Conservation (phyloP, 2,113 vertebrate species). For the Speoplatyrhinus poulsoni region DNA sequence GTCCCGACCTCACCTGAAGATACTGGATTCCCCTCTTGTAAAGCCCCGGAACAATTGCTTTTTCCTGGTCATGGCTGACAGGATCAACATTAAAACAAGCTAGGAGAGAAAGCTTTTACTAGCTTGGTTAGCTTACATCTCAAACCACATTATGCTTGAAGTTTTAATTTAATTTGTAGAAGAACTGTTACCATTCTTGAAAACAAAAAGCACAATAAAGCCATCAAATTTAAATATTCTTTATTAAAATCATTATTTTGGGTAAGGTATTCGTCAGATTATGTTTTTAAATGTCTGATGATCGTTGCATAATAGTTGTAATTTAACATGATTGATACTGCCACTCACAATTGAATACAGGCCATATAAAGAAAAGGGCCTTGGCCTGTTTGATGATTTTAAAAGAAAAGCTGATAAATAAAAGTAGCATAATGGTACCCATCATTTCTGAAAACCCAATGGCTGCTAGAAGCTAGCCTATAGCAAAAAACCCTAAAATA, state of each 20-base stretch:
- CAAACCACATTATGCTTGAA: too few species aligned
- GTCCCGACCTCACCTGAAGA: constrained; percentile 78
- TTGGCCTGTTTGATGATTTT: neutral
- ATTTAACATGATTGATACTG: neutral
- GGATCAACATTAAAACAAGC: constrained; percentile 72
- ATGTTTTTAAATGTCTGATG: constrained; percentile 19
- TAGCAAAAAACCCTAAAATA: neutral
- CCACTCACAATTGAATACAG: constrained; percentile 12
- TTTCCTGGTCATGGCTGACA: constrained; percentile 77
- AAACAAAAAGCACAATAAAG: too few species aligned
- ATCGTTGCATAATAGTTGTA: neutral
- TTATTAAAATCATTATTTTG: neutral
- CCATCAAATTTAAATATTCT: too few species aligned
- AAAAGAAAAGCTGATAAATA: constrained; percentile 1
- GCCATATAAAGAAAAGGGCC: constrained; percentile 3
- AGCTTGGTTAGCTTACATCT: neutral
- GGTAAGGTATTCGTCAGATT: neutral
- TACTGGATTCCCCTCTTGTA: constrained; percentile 69
- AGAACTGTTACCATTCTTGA: too few species aligned
- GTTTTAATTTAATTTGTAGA: too few species aligned
- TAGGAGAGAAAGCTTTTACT: constrained; percentile 30
- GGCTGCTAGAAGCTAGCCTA: neutral
- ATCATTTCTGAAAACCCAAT: constrained; percentile 6
- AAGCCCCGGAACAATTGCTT: constrained; percentile 65
- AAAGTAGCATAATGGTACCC: constrained; percentile 1